These are phyloP conservation scores for Prunella strophiata DNA, from an alignment of 2,797 vertebrate species.

Conservation along the genomic window DNA sequence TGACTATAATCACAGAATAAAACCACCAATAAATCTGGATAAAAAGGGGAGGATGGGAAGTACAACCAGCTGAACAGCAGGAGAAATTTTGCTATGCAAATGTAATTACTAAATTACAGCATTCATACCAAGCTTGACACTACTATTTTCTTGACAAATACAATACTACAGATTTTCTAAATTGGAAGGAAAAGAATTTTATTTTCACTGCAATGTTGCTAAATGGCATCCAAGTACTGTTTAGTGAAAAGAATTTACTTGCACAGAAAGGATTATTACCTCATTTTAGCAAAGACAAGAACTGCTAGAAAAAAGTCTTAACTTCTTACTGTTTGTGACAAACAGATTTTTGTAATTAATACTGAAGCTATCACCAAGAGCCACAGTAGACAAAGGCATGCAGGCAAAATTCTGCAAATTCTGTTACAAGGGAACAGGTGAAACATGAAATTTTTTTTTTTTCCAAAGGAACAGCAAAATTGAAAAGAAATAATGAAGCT, in stretches of 20 bases:
- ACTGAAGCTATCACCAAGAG: background rate
- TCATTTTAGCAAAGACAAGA: conserved; percentile 24
- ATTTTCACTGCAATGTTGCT: conserved; percentile 5
- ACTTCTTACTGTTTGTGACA: background rate
- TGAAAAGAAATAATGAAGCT: background rate
- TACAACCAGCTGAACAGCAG: conserved; percentile 48
- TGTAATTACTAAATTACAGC: conserved; percentile 60
- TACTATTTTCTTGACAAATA: conserved; percentile 42
- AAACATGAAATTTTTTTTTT: background rate
- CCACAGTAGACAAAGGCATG: background rate
- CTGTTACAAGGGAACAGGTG: background rate
- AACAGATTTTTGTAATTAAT: conserved; percentile 10
- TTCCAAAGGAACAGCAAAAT: background rate
- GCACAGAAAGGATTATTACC: conserved; percentile 27
- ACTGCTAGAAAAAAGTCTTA: background rate
- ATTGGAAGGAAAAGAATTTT: conserved; percentile 8
- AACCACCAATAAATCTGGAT: conserved; percentile 29
- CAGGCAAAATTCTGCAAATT: background rate
- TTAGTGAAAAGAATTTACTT: conserved; percentile 33
- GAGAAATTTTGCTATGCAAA: conserved; percentile 47
- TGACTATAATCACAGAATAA: conserved; percentile 15
- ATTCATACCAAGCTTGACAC: conserved; percentile 18
- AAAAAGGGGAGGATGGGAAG: conserved; percentile 15
- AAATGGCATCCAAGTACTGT: background rate
- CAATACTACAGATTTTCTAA: conserved; percentile 24